Conservation (phyloP, 2,888 invertebrate species). For the Venustoraphidia nigricollis region DNA sequence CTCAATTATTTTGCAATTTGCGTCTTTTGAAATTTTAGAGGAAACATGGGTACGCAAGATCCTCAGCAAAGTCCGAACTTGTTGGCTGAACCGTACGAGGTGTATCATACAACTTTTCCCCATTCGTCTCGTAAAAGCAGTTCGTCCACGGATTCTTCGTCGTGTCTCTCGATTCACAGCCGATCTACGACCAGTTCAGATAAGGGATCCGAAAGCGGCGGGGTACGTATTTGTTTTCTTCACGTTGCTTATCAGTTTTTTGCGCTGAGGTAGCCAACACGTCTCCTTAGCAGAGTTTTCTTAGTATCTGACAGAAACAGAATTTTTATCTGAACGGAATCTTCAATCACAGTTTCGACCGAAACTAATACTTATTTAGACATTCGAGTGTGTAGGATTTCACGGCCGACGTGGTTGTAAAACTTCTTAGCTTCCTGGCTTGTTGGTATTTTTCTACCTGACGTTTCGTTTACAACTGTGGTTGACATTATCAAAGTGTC, state of each 20-base stretch:
- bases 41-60: slow-evolving; percentile 28
- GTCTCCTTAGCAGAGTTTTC: not conserved
- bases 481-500: too few relatives aligned
- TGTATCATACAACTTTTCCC: slow-evolving; percentile 26
- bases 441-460: too few relatives aligned
- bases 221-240: slow-evolving; percentile 11
- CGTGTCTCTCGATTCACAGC: slow-evolving; percentile 39
- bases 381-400: too few relatives aligned
- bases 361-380: too few relatives aligned
- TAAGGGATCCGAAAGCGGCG: slow-evolving; percentile 31
- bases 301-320: too few relatives aligned
- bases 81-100: slow-evolving; percentile 28
- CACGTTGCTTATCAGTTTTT: not conserved
- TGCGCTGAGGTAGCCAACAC: not conserved
- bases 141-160: slow-evolving; percentile 42
- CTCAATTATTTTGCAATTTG: too few relatives aligned
- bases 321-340: too few relatives aligned
- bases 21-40: slow-evolving; percentile 16
- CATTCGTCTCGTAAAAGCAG: slow-evolving; percentile 40
- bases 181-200: slow-evolving; percentile 34
- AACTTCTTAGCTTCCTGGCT: too few relatives aligned
- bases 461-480: too few relatives aligned
- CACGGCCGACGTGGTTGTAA: too few relatives aligned
- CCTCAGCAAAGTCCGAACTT: slow-evolving; percentile 25
- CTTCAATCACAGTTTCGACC: too few relatives aligned